Conservation (phyloP, 2,888 invertebrate species). For the Agonopterix heracliana region DNA sequence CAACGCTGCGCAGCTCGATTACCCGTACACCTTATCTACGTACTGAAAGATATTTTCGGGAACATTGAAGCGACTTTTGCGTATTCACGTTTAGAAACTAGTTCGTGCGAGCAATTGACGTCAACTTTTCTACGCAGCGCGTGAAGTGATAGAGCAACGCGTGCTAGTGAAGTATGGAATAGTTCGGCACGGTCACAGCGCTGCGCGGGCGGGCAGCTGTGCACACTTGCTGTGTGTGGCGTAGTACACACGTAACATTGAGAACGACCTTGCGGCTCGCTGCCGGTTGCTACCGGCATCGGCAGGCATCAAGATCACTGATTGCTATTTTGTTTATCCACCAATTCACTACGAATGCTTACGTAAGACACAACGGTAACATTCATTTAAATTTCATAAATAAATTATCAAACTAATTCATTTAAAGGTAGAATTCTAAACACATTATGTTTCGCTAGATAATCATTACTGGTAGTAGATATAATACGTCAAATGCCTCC, state of each 20-base stretch:
- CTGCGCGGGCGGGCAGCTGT: conserved; percentile 36
- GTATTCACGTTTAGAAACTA: not conserved
- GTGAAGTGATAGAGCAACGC: not conserved
- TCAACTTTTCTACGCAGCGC: conserved; percentile 8
- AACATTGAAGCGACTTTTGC: conserved; percentile 3
- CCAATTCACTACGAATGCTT: conserved; percentile 10
- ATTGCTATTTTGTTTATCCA: conserved; percentile 27
- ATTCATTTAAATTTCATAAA: not conserved
- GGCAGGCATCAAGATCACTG: conserved; percentile 19
- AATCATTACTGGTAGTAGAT: too few relatives aligned
- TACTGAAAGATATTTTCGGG: conserved; percentile 6
- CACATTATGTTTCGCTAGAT: too few relatives aligned
- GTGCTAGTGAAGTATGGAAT: not conserved
- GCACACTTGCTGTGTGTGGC: conserved; percentile 27
- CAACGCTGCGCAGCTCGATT: conserved; percentile 13
- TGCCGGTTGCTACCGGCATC: conserved; percentile 32
- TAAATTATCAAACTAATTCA: not conserved
- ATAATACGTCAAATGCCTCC: too few relatives aligned
- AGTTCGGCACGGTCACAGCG: conserved; percentile 25
- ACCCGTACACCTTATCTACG: conserved; percentile 2
- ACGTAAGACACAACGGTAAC: conserved; percentile 7
- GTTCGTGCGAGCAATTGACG: conserved; percentile 11
- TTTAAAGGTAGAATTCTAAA: too few relatives aligned
- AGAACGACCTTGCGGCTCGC: conserved; percentile 60
- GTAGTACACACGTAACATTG: conserved; percentile 52